Evolutionary conservation across 2,113 vertebrate genomes (phyloP), one percentile per base, ranked within the genome.

Genomic region (Austrofundulus limnaeus): DNA sequence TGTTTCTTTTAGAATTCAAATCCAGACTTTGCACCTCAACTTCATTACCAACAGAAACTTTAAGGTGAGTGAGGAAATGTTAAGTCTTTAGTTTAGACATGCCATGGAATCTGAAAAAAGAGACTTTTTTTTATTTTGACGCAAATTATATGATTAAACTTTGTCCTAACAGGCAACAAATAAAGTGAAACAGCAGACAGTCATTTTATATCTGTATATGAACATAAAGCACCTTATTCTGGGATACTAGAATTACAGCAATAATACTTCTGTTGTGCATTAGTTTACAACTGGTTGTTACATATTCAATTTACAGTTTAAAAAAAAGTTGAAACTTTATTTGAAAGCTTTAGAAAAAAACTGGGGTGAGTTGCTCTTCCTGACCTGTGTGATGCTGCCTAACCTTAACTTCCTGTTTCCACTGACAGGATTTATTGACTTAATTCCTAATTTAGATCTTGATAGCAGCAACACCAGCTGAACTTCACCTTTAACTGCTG

Each of bases 51-150:
- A 93, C 93, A 66, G 92, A 91, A 83, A 50, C 88, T 0, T 77
- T 91, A 88, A 97, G 95, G 96, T 99, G 92, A 92, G 70, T 1
- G 28, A 64, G 5, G 10, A 41, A n/a, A 31, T 38, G 5, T 41
- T 42, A 31, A 49, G 28, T 17, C 23, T 8, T 16, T 56, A 11
- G 7, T 48, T n/a, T n/a, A n/a, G n/a, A n/a, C n/a, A n/a, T n/a
- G n/a, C n/a, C n/a, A n/a, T n/a, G n/a, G 11, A 21, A 24, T 12
- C 13, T 23, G 21, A 49, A 24, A 5, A 23, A 23, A 23, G 11
- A 48, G 20, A 20, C 4, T 3, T 3, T 23, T 5, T 4, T 31
- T 6, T 0, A 7, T 21, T 23, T 17, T 64, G 13, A 49, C 45
- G 7, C 10, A 53, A 46, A 20, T 16, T 14, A n/a, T 9, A 13